Percentiles rank a stretch among this genome's conserved stretches.
These are phyloP conservation scores for Conopomorpha cramerella DNA, from an alignment of 1,140 invertebrate genomes.

Conservation along the genomic window DNA sequence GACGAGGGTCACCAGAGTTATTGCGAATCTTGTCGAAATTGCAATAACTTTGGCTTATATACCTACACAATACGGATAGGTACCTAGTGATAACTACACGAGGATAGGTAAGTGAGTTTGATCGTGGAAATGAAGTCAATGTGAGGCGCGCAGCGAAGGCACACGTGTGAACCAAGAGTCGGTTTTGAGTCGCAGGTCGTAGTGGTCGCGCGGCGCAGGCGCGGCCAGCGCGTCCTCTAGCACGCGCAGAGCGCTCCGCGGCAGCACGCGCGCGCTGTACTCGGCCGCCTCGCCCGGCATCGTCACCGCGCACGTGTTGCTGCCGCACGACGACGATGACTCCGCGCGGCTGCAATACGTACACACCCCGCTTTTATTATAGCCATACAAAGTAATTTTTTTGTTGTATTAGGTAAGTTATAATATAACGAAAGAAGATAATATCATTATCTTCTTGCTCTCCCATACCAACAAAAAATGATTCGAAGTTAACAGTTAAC, in stretches of 20 bases:
- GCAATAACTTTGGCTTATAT: neutral
- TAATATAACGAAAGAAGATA: too few relatives aligned
- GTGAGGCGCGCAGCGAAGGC: conserved; percentile 45
- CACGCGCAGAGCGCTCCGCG: conserved; percentile 40
- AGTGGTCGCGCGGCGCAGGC: conserved; percentile 43
- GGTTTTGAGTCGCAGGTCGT: conserved; percentile 52
- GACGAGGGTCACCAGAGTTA: neutral
- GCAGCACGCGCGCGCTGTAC: conserved; percentile 48
- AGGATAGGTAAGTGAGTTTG: too few relatives aligned
- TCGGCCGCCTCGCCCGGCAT: conserved; percentile 53
- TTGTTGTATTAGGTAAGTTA: too few relatives aligned
- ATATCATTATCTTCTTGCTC: too few relatives aligned
- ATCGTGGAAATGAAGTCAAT: conserved; percentile 4
- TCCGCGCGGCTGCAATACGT: conserved; percentile 55
- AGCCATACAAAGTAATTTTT: too few relatives aligned
- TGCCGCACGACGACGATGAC: conserved; percentile 43
- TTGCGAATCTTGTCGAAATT: neutral
- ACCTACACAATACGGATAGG: neutral
- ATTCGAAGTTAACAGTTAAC: too few relatives aligned
- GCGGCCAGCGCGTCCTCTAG: conserved; percentile 49
- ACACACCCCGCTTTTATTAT: too few relatives aligned
- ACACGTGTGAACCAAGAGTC: conserved; percentile 59
- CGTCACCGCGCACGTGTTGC: conserved; percentile 47
- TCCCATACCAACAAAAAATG: too few relatives aligned
- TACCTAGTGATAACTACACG: neutral